phyloP scores from a whole-genome alignment of 2,797 vertebrate species.

The Semotilus atromaculatus region DNA sequence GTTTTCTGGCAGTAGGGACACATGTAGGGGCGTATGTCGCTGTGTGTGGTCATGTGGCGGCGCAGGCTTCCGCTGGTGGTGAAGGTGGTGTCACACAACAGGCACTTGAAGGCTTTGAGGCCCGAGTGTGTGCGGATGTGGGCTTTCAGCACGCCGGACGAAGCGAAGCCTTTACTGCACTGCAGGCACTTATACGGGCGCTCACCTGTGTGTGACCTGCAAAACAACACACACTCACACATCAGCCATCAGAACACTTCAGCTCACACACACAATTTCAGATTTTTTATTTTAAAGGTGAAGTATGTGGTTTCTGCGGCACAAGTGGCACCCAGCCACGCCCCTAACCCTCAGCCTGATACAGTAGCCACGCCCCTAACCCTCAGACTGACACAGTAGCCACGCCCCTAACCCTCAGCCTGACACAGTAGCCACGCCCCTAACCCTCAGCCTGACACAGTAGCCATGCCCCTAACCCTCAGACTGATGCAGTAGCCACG shows the following conservation, averaged over 20 bases:
- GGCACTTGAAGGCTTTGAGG: slow-evolving; percentile 94
- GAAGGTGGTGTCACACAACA: slow-evolving; percentile 94
- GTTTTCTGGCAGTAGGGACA: slow-evolving; percentile 99
- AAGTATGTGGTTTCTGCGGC: neutral
- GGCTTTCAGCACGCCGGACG: slow-evolving; percentile 96
- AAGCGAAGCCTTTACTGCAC: slow-evolving; percentile 97
- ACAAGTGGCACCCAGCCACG: neutral
- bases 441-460: too few species aligned
- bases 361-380: too few species aligned
- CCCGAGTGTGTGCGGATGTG: slow-evolving; percentile 96
- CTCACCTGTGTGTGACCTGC: slow-evolving; percentile 96
- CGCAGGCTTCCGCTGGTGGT: slow-evolving; percentile 96
- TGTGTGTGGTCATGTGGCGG: slow-evolving; percentile 97
- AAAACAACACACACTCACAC: neutral
- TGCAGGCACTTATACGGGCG: slow-evolving; percentile 96
- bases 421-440: too few species aligned
- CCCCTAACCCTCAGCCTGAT: too few species aligned
- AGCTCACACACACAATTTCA: neutral
- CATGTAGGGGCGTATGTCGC: slow-evolving; percentile 95
- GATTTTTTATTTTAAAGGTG: neutral
- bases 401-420: too few species aligned
- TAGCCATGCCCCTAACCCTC: too few species aligned
- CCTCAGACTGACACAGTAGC: too few species aligned
- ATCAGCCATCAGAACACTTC: neutral
- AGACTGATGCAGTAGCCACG: too few species aligned